Evolutionary conservation across 2,113 vertebrate genomes (phyloP).

Genomic region (Myxocyprinus asiaticus): DNA sequence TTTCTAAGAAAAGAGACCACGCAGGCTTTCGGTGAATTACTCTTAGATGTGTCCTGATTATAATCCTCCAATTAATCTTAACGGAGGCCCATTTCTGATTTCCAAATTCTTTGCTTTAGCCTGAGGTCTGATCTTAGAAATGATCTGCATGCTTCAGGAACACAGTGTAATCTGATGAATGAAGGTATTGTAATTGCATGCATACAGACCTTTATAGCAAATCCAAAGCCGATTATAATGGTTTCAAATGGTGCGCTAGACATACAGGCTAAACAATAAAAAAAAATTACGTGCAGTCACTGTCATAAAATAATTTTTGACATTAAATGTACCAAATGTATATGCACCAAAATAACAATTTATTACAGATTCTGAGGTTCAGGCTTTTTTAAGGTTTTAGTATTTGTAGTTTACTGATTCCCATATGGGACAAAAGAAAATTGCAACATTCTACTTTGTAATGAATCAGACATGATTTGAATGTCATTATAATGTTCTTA

Average conservation of each 20-base stretch:
- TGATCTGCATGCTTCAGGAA: conserved; percentile 21
- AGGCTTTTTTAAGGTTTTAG: too few relatives aligned
- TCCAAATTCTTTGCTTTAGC: conserved; percentile 33
- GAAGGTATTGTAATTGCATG: conserved; percentile 31
- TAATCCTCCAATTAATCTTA: conserved; percentile 25
- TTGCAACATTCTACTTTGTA: too few relatives aligned
- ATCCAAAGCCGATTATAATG: conserved; percentile 24
- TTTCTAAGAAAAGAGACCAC: conserved; percentile 11
- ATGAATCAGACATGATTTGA: too few relatives aligned
- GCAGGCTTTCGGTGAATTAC: conserved; percentile 7
- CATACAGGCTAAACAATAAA: neutral
- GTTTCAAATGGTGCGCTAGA: conserved; percentile 1
- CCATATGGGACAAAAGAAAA: too few relatives aligned
- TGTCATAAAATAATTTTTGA: too few relatives aligned
- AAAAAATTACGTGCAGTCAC: too few relatives aligned
- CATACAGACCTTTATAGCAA: conserved; percentile 12
- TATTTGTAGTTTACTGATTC: too few relatives aligned
- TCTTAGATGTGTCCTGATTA: conserved; percentile 1
- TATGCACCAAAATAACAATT: too few relatives aligned
- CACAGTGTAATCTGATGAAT: conserved; percentile 28
- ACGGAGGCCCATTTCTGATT: conserved; percentile 19
- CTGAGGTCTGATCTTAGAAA: conserved; percentile 13
- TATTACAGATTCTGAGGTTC: too few relatives aligned
- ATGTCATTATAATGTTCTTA: too few relatives aligned
- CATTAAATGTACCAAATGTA: too few relatives aligned